Evolutionary conservation across 2,113 vertebrate species (phyloP).

Genomic region (Mesembrinibis cayennensis): DNA sequence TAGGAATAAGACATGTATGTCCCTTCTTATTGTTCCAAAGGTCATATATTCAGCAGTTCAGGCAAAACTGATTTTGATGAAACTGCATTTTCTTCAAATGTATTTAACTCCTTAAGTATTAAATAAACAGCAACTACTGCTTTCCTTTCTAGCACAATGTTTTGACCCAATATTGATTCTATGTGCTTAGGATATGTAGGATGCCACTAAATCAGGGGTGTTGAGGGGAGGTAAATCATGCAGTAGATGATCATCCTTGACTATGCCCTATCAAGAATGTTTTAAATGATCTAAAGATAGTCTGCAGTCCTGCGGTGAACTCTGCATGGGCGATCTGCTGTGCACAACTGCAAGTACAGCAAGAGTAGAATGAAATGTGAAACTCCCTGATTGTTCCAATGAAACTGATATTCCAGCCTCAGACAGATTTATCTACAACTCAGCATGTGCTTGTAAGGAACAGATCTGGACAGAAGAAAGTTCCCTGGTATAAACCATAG

Average conservation of each 20-base stretch:
- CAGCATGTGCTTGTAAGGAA: neutral
- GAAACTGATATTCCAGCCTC: neutral
- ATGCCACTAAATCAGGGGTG: neutral
- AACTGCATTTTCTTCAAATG: neutral
- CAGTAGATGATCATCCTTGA: neutral
- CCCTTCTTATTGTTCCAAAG: neutral
- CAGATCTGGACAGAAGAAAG: neutral
- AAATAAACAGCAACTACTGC: neutral
- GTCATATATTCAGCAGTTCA: neutral
- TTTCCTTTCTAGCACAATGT: neutral
- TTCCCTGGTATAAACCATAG: neutral
- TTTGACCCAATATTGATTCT: neutral
- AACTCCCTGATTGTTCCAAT: neutral
- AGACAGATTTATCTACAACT: neutral
- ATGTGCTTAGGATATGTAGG: neutral
- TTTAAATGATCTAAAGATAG: neutral
- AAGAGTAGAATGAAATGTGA: neutral
- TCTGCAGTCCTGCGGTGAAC: neutral
- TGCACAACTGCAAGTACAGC: neutral
- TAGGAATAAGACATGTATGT: neutral
- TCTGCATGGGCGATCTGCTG: neutral
- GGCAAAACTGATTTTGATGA: neutral
- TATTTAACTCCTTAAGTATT: neutral
- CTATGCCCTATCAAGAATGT: neutral
- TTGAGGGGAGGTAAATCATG: neutral